Conservation (phyloP, 2,113 vertebrate genomes). For the Scartelaos histophorus region DNA sequence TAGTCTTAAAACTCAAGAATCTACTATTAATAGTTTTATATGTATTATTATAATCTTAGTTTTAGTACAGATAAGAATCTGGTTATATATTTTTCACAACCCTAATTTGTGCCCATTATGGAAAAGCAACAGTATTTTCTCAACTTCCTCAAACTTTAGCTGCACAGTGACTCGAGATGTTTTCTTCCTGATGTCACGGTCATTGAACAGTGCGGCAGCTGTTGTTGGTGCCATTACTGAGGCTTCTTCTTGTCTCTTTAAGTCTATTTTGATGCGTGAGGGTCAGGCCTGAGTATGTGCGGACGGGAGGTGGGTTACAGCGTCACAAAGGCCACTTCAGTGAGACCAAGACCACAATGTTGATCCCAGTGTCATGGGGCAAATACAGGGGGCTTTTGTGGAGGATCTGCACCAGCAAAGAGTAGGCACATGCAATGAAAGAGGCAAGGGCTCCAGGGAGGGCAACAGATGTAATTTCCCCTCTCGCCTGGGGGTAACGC, state of each 20-base stretch:
- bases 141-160: neutral
- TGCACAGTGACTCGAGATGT: neutral
- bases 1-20: too few relatives aligned
- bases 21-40: too few relatives aligned
- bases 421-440: neutral
- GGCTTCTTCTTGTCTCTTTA: slow-evolving; percentile 29
- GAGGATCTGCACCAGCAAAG: slow-evolving; percentile 51
- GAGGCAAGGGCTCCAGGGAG: slow-evolving; percentile 33
- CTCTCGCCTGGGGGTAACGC: slow-evolving; percentile 17
- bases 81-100: neutral
- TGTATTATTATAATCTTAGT: too few relatives aligned
- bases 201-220: slow-evolving; percentile 49
- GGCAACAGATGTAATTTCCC: slow-evolving; percentile 14
- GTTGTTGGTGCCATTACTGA: slow-evolving; percentile 26
- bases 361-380: slow-evolving; percentile 68
- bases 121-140: neutral
- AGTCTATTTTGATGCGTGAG: slow-evolving; percentile 62
- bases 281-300: slow-evolving; percentile 46
- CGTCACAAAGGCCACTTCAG: slow-evolving; percentile 63
- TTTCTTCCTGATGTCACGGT: slow-evolving; percentile 7
- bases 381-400: slow-evolving; percentile 67
- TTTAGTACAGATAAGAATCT: too few relatives aligned
- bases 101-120: neutral
- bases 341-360: slow-evolving; percentile 65
- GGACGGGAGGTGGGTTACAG: slow-evolving; percentile 44